Conservation (phyloP, 2,888 invertebrate genomes). For the Agrochola macilenta region DNA sequence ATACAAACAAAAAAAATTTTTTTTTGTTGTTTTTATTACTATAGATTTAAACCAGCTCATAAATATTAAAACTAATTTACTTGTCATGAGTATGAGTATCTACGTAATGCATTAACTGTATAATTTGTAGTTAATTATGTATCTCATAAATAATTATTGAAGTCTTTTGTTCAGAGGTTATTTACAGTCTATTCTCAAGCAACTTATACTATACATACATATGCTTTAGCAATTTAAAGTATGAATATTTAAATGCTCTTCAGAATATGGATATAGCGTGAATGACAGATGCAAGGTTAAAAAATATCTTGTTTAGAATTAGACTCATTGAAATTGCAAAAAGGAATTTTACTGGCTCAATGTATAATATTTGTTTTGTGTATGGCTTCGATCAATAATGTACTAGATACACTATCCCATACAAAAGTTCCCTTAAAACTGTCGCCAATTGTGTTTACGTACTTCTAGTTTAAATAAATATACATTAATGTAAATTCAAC, state of each 20-base stretch:
- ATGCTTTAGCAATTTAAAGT: neutral
- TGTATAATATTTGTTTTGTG: no score
- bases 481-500: no score
- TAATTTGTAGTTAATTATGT: constrained; percentile 46
- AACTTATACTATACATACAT: neutral
- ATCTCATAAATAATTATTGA: constrained; percentile 31
- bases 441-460: no score
- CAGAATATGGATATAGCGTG: neutral
- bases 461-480: no score
- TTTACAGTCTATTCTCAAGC: neutral
- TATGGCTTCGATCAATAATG: no score
- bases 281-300: constrained; percentile 18
- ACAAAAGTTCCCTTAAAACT: no score
- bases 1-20: no score
- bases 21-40: no score
- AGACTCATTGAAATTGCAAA: neutral
- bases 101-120: constrained; percentile 14
- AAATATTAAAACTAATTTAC: no score
- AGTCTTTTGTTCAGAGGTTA: constrained; percentile 16
- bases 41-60: no score
- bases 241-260: constrained; percentile 19
- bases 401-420: no score
- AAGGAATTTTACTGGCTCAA: no score
- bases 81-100: neutral
- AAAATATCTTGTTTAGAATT: neutral